Base-by-base conservation (phyloP, 2,888 invertebrate species). In the Malthinus seriepunctatus region DNA sequence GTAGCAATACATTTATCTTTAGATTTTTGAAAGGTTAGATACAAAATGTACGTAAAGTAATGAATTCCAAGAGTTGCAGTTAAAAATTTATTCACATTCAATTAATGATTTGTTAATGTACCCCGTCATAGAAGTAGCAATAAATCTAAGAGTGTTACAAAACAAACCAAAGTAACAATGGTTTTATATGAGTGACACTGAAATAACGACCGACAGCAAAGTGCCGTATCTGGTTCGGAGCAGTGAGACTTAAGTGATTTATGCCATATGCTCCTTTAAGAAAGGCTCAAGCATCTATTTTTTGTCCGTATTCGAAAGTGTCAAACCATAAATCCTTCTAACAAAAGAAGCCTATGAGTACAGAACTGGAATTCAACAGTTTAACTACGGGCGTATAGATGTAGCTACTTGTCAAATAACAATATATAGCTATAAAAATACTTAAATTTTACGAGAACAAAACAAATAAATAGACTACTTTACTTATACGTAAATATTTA, bases 291-390 rank as follows among this genome's bases (percentile, higher is more conserved):
- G 77, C 77, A 76, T 75, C 76, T 72, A 74, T 76, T 77, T 77
- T 77, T 76, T 77, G 76, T 73, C 72, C 75, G 76, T 75, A 76
- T 76, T 76, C 75, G 76, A 77, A 77, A 77, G 76, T 78, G 78
- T 78, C 78, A 77, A 76, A 73, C 76, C 76, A 78, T 78, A 78
- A 78, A 78, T 78, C 75, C 72, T 76, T 56, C 60, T 63, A 65
- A 69, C 69, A 69, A 69, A 69, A 67, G 69, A 66, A 60, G 55
- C 60, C 63, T 66, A 63, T 65, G 60, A 61, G 54, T 57, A 53
- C 57, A 61, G 51, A 46, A 38, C 57, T 53, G 56, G 53, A 53
- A 51, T 47, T 42, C 44, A 31, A 47, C 58, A 58, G 62, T 60
- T 64, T 56, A 31, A 46, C 58, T 53, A 63, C 58, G 53, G 56